Conservation (phyloP, 2,888 invertebrate species). For the Thera britannica region DNA sequence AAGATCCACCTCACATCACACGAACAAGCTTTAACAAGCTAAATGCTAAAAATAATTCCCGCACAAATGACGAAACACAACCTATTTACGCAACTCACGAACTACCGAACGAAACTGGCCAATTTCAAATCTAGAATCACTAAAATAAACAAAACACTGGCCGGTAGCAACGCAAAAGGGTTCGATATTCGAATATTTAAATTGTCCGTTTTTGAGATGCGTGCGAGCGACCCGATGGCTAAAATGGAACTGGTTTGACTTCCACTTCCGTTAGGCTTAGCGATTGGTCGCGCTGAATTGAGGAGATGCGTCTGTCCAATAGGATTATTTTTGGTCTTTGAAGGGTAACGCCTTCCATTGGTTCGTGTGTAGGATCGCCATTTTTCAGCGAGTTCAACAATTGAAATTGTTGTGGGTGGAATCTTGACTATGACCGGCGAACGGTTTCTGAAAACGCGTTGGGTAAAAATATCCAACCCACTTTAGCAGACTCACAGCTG, state of each 20-base stretch:
- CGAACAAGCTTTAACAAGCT: conserved; percentile 79
- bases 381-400: conserved; percentile 79
- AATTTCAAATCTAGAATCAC: conserved; percentile 34
- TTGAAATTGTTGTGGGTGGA: conserved; percentile 77
- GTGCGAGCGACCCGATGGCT: conserved; percentile 63
- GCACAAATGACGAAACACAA: conserved; percentile 74
- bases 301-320: conserved; percentile 66
- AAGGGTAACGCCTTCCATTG: conserved; percentile 78
- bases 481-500: conserved; percentile 63
- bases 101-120: conserved; percentile 38
- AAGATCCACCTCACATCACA: conserved; percentile 77
- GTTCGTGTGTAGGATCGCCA: conserved; percentile 71
- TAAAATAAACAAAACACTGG: conserved; percentile 47
- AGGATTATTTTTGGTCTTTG: conserved; percentile 43
- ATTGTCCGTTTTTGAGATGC: conserved; percentile 60
- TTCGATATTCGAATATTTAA: conserved; percentile 53
- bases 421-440: conserved; percentile 50
- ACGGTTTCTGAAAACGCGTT: conserved; percentile 60
- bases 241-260: conserved; percentile 82
- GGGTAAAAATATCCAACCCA: conserved; percentile 62
- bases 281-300: conserved; percentile 67
- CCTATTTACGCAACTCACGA: conserved; percentile 62
- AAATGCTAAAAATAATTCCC: conserved; percentile 79
- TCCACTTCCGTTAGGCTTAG: conserved; percentile 64
- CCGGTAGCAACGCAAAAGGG: conserved; percentile 41